Conservation (phyloP, 2,888 invertebrate genomes). For the Endotricha flammealis region DNA sequence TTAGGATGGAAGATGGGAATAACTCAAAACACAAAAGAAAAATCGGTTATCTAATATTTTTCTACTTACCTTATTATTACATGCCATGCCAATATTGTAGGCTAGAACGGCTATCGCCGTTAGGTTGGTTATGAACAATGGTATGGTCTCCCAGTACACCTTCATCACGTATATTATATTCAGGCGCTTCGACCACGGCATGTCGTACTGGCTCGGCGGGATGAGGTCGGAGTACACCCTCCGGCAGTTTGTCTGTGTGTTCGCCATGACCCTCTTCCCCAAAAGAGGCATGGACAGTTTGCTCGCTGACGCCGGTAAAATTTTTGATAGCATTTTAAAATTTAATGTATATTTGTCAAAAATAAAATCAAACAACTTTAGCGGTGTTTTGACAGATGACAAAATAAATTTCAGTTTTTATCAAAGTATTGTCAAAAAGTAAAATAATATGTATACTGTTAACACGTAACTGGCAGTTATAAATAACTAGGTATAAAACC, state of each 20-base stretch:
- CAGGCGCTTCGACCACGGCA: slow-evolving; percentile 37
- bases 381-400: no score
- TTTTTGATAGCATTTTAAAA: slow-evolving; percentile 41
- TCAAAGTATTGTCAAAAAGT: no score
- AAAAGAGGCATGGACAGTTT: slow-evolving; percentile 14
- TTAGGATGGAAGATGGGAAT: no score
- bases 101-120: slow-evolving; percentile 27
- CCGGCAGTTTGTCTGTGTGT: slow-evolving; percentile 6
- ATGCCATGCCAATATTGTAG: slow-evolving; percentile 34
- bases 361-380: no score
- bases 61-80: slow-evolving; percentile 46
- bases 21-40: slow-evolving; percentile 6
- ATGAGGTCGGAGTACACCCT: slow-evolving; percentile 25
- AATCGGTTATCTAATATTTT: no score
- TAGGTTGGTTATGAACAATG: slow-evolving; percentile 38
- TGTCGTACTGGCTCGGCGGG: slow-evolving; percentile 55
- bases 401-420: no score
- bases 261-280: slow-evolving; percentile 12
- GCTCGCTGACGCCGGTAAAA: slow-evolving; percentile 26
- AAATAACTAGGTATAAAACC: no score
- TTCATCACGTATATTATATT: slow-evolving; percentile 31
- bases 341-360: background rate
- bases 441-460: no score
- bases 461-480: no score
- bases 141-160: slow-evolving; percentile 56